Evolutionary conservation across 2,113 vertebrate species (phyloP).

Genomic region (Anseranas semipalmata): DNA sequence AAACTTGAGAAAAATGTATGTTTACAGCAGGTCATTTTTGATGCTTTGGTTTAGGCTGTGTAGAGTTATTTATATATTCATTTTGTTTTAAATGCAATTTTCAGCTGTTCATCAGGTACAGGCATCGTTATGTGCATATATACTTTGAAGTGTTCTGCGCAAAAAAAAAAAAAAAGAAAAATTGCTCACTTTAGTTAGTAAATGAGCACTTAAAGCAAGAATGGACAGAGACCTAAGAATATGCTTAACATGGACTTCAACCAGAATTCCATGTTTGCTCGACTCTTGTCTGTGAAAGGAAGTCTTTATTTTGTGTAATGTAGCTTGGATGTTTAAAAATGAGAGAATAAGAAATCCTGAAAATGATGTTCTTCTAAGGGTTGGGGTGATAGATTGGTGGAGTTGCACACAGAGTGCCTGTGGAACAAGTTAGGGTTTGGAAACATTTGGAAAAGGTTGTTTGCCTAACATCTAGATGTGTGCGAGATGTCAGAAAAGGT

Average conservation of each 20-base stretch:
- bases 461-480: not conserved
- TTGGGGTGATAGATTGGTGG: not conserved
- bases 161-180: not conserved
- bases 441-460: not conserved
- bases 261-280: not conserved
- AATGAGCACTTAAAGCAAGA: not conserved
- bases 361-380: not conserved
- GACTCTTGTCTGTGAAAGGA: not conserved
- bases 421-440: not conserved
- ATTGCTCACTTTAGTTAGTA: not conserved
- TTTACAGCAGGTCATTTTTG: not conserved
- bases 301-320: not conserved
- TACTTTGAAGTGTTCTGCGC: not conserved
- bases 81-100: not conserved
- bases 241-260: not conserved
- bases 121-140: not conserved
- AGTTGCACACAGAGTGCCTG: not conserved
- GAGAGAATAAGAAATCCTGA: not conserved
- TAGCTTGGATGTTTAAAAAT: not conserved
- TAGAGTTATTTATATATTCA: not conserved
- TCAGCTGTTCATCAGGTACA: not conserved
- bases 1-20: not conserved
- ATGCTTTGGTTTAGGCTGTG: rapidly evolving
- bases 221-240: not conserved
- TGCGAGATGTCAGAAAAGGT: not conserved